Base-by-base conservation (phyloP, 2,113 vertebrate genomes). In the Psephotus haematonotus region DNA sequence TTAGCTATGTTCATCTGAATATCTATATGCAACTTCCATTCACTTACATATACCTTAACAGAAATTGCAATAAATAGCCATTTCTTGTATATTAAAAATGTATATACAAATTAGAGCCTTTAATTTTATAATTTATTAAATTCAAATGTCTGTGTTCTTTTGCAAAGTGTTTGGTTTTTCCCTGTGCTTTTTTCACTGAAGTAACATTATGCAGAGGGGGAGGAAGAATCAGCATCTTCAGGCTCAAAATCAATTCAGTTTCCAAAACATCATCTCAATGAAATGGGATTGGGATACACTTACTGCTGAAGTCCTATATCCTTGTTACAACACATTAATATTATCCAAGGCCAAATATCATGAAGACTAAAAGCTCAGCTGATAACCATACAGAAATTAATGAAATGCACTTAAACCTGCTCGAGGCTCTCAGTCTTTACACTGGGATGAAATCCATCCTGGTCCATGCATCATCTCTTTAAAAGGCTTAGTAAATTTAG, bases 61-160 rank as follows among this genome's bases (percentile, higher is more conserved):
- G 93, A 97, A 96, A 96, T 94, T 96, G 96, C 97, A 97, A 97
- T 94, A 94, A 93, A 95, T 94, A 97, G 87, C 82, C 96, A 97
- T 97, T 97, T 97, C 97, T 96, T 99, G 98, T 99, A 98, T 97
- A 86, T 98, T 98, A 98, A 98, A 97, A 98, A 96, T 98, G 98
- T 98, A 98, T 98, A 99, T 99, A 99, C 97, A 97, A 98, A 98
- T 98, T 96, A 98, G 97, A 98, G 97, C 90, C 95, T 97, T 98
- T 98, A 98, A 98, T 98, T 99, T 98, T 97, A 98, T 98, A 99
- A 99, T 98, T 99, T 99, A 99, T 99, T 99, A 99, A 99, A 99
- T 98, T 98, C 95, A 97, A 97, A 97, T 97, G 89, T 98, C 98
- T 98, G 94, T 98, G 98, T 98, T 98, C 97, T 98, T 99, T 99